These are phyloP conservation scores for Sesia bembeciformis DNA, from an alignment of 2,888 invertebrate genomes.

Conservation along the genomic window DNA sequence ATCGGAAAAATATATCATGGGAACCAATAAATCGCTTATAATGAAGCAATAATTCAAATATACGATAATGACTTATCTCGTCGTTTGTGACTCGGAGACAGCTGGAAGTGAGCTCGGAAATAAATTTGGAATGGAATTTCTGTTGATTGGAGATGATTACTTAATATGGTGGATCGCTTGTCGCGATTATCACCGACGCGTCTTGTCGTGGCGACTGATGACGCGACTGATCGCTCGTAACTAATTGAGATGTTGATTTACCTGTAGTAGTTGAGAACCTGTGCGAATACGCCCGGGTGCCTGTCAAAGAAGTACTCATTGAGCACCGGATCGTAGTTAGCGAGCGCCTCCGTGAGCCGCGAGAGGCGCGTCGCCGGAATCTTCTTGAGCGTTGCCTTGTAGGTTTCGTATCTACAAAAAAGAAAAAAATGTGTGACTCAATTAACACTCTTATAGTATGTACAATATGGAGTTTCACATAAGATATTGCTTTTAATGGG, in stretches of 20 bases:
- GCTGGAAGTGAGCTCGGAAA: no score
- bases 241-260: slow-evolving; percentile 18
- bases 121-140: no score
- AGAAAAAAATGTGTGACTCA: neutral
- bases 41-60: neutral
- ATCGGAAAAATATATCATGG: neutral
- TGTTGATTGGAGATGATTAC: no score
- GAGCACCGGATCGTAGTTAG: slow-evolving; percentile 91
- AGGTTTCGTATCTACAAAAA: slow-evolving; percentile 77
- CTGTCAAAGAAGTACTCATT: slow-evolving; percentile 90
- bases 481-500: no score
- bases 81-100: neutral
- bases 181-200: no score
- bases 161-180: no score
- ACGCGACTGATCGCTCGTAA: no score
- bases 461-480: no score
- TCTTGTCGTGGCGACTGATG: no score
- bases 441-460: no score
- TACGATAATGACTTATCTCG: neutral
- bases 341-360: slow-evolving; percentile 86
- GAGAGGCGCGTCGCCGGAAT: slow-evolving; percentile 91
- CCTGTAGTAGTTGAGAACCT: slow-evolving; percentile 91
- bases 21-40: neutral
- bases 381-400: slow-evolving; percentile 89
- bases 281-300: slow-evolving; percentile 92